Evolutionary conservation across 2,888 invertebrate species (phyloP), one percentile per base, ranked within the genome.

Genomic region (Ophion slaviceki): DNA sequence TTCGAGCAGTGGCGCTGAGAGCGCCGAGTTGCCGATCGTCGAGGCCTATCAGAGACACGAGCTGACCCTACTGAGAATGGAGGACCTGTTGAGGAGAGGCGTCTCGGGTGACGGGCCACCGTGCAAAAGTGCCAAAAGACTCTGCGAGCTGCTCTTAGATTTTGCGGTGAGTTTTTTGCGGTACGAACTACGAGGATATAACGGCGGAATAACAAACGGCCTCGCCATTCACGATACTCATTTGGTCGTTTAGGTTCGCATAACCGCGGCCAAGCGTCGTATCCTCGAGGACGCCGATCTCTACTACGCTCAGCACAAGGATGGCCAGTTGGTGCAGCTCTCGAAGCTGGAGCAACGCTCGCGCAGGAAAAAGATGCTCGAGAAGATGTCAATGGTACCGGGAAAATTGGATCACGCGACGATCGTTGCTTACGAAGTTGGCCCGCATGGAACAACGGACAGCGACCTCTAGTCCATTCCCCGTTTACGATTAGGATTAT

Each of bases 351-450:
- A 97, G 89, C 96, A 97, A 91, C 95, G 96, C 88, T 94, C 95
- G n/a, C 95, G 97, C 70, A 94, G 97, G 84, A 96, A 96, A 89
- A 95, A 95, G 88, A 96, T 97, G 78, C 95, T 97, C 87, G 97
- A 97, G 87, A 96, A 96, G 92, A 96, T 97, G 90, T 95, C 96
- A 28, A 96, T 96, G 94, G 96, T 98, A 89, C 98, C 98, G 0
- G 98, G 98, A 2, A 98, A 98, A 93, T 94, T 98, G 88, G 98
- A 98, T 94, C 98, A 98, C 94, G 98, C 98, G 32, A 97, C 97
- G 5, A 96, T 97, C 28, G 96, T 97, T 72, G 98, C 98, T 2
- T 97, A 96, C 92, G 96, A 96, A 87, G 97, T 97, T 59, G 97
- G 97, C 68, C 88, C 90, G 62, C 78, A 85, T 45, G 85, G 85